Conservation (phyloP, 2,797 vertebrate species). For the Siniperca obscura region DNA sequence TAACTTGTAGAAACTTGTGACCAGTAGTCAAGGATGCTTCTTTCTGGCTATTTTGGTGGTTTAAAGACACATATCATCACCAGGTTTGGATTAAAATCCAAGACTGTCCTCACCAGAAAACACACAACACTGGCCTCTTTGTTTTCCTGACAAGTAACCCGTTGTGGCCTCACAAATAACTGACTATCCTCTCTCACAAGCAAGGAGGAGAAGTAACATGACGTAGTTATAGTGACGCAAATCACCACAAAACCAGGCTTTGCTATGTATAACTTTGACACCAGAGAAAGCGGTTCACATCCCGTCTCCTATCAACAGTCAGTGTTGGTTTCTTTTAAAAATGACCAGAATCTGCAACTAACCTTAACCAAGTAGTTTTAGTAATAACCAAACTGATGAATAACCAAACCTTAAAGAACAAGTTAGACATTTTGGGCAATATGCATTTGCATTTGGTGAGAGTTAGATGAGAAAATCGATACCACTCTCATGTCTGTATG, state of each 20-base stretch:
- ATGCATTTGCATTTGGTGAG: no score
- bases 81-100: not conserved
- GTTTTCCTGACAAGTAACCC: conserved; percentile 19
- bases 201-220: not conserved
- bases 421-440: no score
- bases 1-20: conserved; percentile 13
- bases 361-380: no score
- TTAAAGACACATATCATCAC: not conserved
- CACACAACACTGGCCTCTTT: not conserved
- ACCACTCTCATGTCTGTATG: no score
- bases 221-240: not conserved
- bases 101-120: conserved; percentile 7
- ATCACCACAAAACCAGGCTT: conserved; percentile 6
- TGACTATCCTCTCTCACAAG: not conserved
- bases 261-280: not conserved
- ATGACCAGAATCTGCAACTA: no score
- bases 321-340: no score
- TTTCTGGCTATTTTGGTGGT: conserved; percentile 18
- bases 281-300: not conserved
- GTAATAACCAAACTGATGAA: no score
- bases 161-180: not conserved
- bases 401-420: no score
- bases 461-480: no score
- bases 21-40: conserved; percentile 8
- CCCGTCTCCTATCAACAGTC: not conserved